Evolutionary conservation across 2,888 invertebrate genomes (phyloP).

Genomic region (Trissonchulus latispiculum): DNA sequence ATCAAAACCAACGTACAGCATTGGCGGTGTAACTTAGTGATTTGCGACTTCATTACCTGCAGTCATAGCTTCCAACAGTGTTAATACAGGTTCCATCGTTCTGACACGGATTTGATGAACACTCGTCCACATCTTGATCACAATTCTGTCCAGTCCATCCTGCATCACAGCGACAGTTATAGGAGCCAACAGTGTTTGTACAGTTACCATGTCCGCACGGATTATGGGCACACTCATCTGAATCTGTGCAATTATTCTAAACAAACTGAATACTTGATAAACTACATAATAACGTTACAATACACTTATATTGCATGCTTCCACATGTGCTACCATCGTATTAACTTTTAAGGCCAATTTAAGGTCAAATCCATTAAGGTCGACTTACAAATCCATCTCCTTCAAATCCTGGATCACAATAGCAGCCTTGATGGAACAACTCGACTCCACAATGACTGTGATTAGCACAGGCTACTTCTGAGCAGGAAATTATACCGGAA

Average conservation of each 20-base stretch:
- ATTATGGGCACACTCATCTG: slow-evolving; percentile 25
- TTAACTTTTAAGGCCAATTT: too few relatives aligned
- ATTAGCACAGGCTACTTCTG: not conserved
- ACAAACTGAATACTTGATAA: slow-evolving; percentile 42
- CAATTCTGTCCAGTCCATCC: not conserved
- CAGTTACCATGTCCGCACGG: slow-evolving; percentile 57
- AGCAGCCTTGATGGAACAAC: slow-evolving; percentile 18
- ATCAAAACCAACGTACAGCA: too few relatives aligned
- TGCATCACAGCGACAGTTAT: too few relatives aligned
- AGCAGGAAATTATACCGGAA: not conserved
- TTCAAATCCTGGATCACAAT: slow-evolving; percentile 52
- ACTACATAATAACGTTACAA: too few relatives aligned
- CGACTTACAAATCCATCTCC: slow-evolving; percentile 63
- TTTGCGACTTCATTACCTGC: too few relatives aligned
- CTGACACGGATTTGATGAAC: not conserved
- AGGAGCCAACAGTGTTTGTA: too few relatives aligned
- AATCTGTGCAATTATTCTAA: slow-evolving; percentile 57
- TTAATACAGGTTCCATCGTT: not conserved
- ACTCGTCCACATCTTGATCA: not conserved
- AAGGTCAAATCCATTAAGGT: not conserved
- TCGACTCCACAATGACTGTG: not conserved
- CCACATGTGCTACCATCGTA: too few relatives aligned
- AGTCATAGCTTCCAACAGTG: not conserved
- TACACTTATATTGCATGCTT: too few relatives aligned
- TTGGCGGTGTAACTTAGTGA: too few relatives aligned